Conservation (phyloP, 2,888 invertebrate genomes). For the Schizotus pectinicornis region DNA sequence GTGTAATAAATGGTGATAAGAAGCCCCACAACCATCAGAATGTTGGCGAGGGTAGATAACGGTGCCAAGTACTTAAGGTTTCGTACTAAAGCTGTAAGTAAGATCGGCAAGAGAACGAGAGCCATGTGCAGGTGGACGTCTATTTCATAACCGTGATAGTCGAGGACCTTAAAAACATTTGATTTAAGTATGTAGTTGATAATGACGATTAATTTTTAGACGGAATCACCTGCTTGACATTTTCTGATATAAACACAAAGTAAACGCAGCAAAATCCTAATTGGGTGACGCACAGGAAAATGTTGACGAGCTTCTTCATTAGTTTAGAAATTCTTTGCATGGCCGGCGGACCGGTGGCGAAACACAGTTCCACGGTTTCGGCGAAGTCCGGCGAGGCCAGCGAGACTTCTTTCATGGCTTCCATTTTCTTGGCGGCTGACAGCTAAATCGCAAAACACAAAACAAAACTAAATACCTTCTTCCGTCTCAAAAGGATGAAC, state of each 20-base stretch:
- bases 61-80: constrained; percentile 79
- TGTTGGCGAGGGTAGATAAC: constrained; percentile 78
- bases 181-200: background rate
- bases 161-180: constrained; percentile 65
- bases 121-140: constrained; percentile 77
- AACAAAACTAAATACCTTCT: background rate
- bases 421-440: constrained; percentile 73
- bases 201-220: constrained; percentile 2
- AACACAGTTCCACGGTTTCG: constrained; percentile 81
- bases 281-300: constrained; percentile 93
- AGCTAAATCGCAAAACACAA: constrained; percentile 60
- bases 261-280: constrained; percentile 98
- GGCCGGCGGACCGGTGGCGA: constrained; percentile 74
- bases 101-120: constrained; percentile 73
- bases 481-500: no score
- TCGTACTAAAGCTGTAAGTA: constrained; percentile 76
- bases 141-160: constrained; percentile 66
- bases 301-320: constrained; percentile 77
- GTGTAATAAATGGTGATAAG: constrained; percentile 81
- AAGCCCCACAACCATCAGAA: constrained; percentile 76
- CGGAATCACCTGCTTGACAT: constrained; percentile 73
- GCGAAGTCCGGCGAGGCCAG: constrained; percentile 73
- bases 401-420: constrained; percentile 63
- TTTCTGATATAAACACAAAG: constrained; percentile 91
- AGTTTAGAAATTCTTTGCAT: constrained; percentile 67